Conservation (phyloP, 2,797 vertebrate genomes). For the Balearica regulorum region DNA sequence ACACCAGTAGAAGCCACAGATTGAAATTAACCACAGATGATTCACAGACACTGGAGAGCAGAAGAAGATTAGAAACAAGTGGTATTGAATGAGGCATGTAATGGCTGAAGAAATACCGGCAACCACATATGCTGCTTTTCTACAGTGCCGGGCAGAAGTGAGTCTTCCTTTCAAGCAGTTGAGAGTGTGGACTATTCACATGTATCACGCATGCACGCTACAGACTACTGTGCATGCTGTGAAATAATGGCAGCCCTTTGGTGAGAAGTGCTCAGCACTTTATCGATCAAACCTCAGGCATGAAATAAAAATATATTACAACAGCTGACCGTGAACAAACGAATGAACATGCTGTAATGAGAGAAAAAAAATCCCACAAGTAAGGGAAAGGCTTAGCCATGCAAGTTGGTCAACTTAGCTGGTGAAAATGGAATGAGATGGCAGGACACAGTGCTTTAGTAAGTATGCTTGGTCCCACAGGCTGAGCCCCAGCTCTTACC, state of each 20-base stretch:
- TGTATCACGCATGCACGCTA: accelerated
- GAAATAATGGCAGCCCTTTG: not conserved
- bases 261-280: not conserved
- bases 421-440: not conserved
- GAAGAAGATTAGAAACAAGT: not conserved
- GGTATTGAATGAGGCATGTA: not conserved
- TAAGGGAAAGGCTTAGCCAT: not conserved
- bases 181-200: not conserved
- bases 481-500: not conserved
- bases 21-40: not conserved
- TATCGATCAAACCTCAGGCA: not conserved
- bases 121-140: not conserved
- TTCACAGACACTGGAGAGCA: not conserved
- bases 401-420: not conserved
- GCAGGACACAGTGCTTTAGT: not conserved
- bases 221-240: accelerated
- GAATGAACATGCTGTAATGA: not conserved
- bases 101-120: not conserved
- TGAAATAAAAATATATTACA: not conserved
- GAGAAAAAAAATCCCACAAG: not conserved
- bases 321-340: not conserved
- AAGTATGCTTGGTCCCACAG: not conserved
- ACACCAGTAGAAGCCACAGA: not conserved
- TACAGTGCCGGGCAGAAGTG: not conserved
- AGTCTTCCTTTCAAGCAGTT: not conserved